These are phyloP conservation scores for Cynodonichthys magdalenae DNA, from an alignment of 2,797 vertebrate genomes.

Conservation along the genomic window DNA sequence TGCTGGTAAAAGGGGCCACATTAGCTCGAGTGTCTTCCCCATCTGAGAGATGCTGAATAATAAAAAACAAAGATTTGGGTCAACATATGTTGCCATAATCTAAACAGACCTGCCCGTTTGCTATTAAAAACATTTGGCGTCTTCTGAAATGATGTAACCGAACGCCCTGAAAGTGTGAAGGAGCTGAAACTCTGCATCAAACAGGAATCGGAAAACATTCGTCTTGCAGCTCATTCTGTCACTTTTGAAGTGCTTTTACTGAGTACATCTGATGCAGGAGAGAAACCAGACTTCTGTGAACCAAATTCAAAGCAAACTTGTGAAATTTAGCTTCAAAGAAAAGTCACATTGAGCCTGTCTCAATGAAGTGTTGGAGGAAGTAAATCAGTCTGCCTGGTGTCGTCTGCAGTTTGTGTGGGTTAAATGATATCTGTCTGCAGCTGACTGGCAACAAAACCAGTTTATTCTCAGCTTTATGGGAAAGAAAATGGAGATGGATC, in stretches of 20 bases:
- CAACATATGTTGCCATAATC: neutral
- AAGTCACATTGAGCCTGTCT: neutral
- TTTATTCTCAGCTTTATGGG: too few species aligned
- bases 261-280: neutral
- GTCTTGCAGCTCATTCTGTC: neutral
- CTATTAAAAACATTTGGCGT: neutral
- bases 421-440: neutral
- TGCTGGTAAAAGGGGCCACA: too few species aligned
- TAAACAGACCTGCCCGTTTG: neutral
- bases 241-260: neutral
- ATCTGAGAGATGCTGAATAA: neutral
- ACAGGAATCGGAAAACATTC: constrained; percentile 3
- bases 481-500: too few species aligned
- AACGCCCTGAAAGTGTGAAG: neutral
- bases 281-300: neutral
- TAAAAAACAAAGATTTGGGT: neutral
- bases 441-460: too few species aligned
- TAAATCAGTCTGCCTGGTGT: neutral
- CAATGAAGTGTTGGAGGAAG: neutral
- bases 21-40: neutral
- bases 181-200: neutral
- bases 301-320: neutral
- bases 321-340: too few species aligned
- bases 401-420: neutral
- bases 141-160: neutral